phyloP scores from a whole-genome alignment of 2,113 vertebrate species.

The Psephotus haematonotus region DNA sequence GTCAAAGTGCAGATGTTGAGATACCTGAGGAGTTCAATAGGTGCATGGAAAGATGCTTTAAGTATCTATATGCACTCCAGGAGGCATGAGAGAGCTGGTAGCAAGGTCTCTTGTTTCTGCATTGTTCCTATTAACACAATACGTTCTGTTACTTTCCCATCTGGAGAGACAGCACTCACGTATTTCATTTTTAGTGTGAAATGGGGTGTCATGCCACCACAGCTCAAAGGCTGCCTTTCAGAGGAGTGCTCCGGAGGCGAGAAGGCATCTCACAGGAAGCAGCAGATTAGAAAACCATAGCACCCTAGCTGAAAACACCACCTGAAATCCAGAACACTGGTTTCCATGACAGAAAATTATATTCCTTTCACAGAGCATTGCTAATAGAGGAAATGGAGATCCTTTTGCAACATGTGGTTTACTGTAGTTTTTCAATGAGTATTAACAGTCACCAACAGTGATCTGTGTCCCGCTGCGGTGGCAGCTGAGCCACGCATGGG shows the following conservation, averaged over 20 bases:
- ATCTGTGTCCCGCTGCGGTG: background rate
- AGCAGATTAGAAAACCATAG: slow-evolving; percentile 31
- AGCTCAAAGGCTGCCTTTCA: background rate
- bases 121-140: background rate
- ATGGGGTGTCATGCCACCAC: background rate
- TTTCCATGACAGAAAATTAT: background rate
- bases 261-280: background rate
- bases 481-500: background rate
- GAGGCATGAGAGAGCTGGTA: background rate
- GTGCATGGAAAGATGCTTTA: background rate
- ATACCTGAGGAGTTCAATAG: background rate
- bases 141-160: background rate
- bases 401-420: background rate
- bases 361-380: background rate
- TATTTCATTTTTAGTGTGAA: background rate
- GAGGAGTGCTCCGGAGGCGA: background rate
- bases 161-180: background rate
- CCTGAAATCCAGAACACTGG: background rate
- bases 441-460: background rate
- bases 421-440: background rate
- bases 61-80: background rate
- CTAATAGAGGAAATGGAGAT: background rate
- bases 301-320: background rate
- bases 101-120: background rate
- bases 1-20: background rate